Evolutionary conservation across 2,797 vertebrate genomes (phyloP).

Genomic region (Kryptolebias ocellatus): DNA sequence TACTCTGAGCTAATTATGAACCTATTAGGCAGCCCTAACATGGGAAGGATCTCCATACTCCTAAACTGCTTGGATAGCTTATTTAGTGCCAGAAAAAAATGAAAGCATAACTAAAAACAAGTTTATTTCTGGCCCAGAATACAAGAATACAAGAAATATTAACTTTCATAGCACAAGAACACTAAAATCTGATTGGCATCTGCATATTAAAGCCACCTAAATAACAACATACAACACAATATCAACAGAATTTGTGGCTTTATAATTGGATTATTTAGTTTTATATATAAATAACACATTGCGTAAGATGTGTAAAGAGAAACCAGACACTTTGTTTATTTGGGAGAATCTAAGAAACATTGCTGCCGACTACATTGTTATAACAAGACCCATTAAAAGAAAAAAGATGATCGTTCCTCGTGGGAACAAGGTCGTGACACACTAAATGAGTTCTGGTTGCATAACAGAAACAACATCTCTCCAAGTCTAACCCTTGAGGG

Average conservation of each 20-base stretch:
- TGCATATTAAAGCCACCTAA: neutral
- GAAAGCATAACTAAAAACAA: neutral
- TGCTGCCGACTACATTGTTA: conserved; percentile 13
- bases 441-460: conserved; percentile 44
- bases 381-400: conserved; percentile 25
- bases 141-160: neutral
- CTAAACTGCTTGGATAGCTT: conserved; percentile 5
- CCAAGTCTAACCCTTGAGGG: conserved; percentile 20
- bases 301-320: conserved; percentile 22
- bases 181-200: neutral
- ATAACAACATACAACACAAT: neutral
- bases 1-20: conserved; percentile 49
- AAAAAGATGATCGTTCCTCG: conserved; percentile 37
- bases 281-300: neutral
- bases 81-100: neutral
- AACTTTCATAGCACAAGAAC: conserved; percentile 6
- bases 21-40: conserved; percentile 39
- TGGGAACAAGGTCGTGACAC: conserved; percentile 42
- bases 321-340: conserved; percentile 25
- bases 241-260: neutral
- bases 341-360: conserved; percentile 6
- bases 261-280: neutral
- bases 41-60: conserved; percentile 3
- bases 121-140: neutral
- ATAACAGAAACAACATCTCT: conserved; percentile 50